phyloP scores from a whole-genome alignment of 2,113 vertebrate genomes.

The Myrmophylax atrothorax region DNA sequence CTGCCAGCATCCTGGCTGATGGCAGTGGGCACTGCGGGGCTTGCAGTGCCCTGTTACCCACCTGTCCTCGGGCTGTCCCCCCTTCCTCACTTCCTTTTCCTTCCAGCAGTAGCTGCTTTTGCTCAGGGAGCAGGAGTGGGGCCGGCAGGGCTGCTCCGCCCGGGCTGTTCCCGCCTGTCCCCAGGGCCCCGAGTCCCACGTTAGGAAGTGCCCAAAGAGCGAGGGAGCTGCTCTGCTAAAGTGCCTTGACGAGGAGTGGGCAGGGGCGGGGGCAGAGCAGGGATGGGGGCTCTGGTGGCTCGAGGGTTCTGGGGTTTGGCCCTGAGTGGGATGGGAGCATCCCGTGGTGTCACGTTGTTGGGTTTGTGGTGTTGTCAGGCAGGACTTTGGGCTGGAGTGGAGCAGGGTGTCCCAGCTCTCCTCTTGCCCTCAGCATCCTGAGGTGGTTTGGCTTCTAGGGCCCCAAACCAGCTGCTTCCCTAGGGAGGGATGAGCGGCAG shows the following conservation, averaged over 20 bases:
- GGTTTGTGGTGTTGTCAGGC: neutral
- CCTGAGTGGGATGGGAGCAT: neutral
- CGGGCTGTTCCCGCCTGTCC: neutral
- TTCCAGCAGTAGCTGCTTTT: conserved; percentile 58
- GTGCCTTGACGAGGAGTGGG: conserved; percentile 56
- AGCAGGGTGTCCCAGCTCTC: neutral
- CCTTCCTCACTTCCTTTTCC: conserved; percentile 30
- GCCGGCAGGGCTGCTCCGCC: neutral
- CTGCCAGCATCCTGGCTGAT: rapidly evolving
- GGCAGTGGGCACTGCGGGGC: rapidly evolving
- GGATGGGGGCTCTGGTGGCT: neutral
- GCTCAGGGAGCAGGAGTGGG: conserved; percentile 49
- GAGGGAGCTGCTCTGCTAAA: conserved; percentile 65
- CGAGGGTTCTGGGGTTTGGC: neutral
- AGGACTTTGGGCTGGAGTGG: neutral
- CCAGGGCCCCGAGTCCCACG: neutral
- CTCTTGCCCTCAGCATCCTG: neutral
- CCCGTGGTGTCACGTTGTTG: rapidly evolving
- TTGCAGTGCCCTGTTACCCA: neutral
- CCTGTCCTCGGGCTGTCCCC: neutral
- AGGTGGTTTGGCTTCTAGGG: neutral
- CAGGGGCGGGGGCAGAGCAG: neutral
- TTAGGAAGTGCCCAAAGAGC: conserved; percentile 55
- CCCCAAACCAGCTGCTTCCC: rapidly evolving
- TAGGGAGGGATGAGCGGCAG: rapidly evolving